Conservation (phyloP, 2,888 invertebrate genomes). For the Tiliacea citrago region DNA sequence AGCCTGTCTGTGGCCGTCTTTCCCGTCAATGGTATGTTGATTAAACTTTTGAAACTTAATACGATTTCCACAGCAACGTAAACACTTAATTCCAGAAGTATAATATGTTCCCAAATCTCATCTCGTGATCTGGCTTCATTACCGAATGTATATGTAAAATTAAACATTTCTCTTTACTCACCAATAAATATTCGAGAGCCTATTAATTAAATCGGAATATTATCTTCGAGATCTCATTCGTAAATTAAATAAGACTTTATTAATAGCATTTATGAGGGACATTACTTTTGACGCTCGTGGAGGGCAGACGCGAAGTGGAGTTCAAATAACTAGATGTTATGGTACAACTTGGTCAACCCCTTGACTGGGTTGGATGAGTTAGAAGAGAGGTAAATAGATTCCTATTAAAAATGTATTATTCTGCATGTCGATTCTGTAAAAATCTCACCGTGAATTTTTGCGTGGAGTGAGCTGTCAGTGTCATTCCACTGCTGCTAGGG, state of each 20-base stretch:
- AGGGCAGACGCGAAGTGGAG: not conserved
- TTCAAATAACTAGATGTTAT: not conserved
- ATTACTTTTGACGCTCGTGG: not conserved
- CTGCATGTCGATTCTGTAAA: too few relatives aligned
- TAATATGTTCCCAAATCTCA: constrained; percentile 15
- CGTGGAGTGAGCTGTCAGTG: too few relatives aligned
- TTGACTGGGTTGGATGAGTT: not conserved
- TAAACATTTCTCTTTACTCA: constrained; percentile 24
- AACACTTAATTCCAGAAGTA: constrained; percentile 6
- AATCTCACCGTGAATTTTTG: too few relatives aligned
- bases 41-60: constrained; percentile 6
- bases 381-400: not conserved
- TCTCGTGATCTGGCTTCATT: constrained; percentile 31
- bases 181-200: constrained; percentile 13
- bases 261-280: not conserved
- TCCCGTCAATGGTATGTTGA: not conserved
- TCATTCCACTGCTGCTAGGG: too few relatives aligned
- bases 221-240: constrained; percentile 17
- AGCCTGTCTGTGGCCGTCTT: not conserved
- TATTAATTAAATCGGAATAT: constrained; percentile 28
- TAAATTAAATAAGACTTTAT: constrained; percentile 17
- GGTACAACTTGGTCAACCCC: not conserved
- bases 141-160: constrained; percentile 15
- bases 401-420: too few relatives aligned
- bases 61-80: constrained; percentile 10